phyloP scores from a whole-genome alignment of 2,888 invertebrate species.

The Rotaria macrura region DNA sequence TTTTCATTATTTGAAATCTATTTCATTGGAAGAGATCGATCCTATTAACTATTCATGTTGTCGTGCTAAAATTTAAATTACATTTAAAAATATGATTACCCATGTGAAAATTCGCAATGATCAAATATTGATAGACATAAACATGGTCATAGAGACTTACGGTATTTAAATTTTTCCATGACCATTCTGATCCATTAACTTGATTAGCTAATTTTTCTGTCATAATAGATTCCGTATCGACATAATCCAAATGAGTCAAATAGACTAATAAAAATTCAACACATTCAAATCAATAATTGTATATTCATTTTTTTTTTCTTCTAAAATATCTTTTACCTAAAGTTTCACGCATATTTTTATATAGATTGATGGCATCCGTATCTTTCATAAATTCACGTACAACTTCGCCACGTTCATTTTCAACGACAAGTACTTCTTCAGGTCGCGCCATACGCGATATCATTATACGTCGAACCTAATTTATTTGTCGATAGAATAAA shows the following conservation, averaged over 20 bases:
- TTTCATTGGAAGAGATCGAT: no score
- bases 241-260: constrained; percentile 91
- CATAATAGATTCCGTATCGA: constrained; percentile 95
- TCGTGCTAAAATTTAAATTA: no score
- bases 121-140: no score
- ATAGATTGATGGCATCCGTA: constrained; percentile 95
- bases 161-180: constrained; percentile 98
- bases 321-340: constrained; percentile 41
- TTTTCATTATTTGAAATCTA: no score
- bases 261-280: constrained; percentile 60
- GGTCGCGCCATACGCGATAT: constrained; percentile 99
- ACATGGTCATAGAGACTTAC: constrained; percentile 46
- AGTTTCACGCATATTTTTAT: constrained; percentile 91
- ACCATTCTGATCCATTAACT: constrained; percentile 95
- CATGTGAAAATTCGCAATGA: no score
- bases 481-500: no score
- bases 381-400: constrained; percentile 99
- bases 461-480: constrained; percentile 69
- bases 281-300: no score
- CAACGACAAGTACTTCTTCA: constrained; percentile 96
- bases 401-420: constrained; percentile 98
- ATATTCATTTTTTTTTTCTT: neutral
- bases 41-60: no score
- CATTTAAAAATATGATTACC: no score
- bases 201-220: constrained; percentile 94